Base-by-base conservation (phyloP, 1,140 invertebrate genomes). In the Eulimnadia texana region DNA sequence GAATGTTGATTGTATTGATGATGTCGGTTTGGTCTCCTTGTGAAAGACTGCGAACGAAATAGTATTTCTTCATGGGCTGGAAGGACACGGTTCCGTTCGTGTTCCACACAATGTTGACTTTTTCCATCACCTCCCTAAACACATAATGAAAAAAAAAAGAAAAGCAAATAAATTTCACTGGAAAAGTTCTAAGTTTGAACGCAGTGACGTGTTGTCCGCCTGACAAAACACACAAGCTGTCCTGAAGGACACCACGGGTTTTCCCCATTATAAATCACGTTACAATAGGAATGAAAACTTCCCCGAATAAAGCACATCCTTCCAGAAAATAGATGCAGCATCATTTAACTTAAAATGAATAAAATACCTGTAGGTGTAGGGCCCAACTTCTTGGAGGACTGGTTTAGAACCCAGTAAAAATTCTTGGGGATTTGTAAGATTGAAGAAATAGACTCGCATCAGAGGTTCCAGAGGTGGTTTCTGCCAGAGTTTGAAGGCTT, bases 301-400 rank as follows among this genome's bases (percentile, higher is more conserved):
- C n/a, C n/a, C n/a, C n/a, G n/a, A n/a, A n/a, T n/a, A n/a, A n/a
- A n/a, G n/a, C n/a, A n/a, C n/a, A n/a, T n/a, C n/a, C n/a, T n/a
- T n/a, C n/a, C n/a, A n/a, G n/a, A n/a, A n/a, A n/a, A n/a, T n/a
- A n/a, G n/a, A n/a, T n/a, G n/a, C n/a, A n/a, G n/a, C n/a, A n/a
- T n/a, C n/a, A n/a, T n/a, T n/a, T n/a, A n/a, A n/a, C n/a, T n/a
- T n/a, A n/a, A n/a, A n/a, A n/a, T n/a, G n/a, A n/a, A n/a, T n/a
- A n/a, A n/a, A n/a, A n/a, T n/a, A 93, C 90, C 80, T 87, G 74
- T 93, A 96, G 6, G 90, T 86, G 71, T 92, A 95, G 0, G 92
- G 92, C 0, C 92, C 92, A 55, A 86, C 79, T 79, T 95, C 82
- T 67, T 84, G 70, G 2, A 95, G 76, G 58, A 74, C 80, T 1